These are phyloP conservation scores for Craseonycteris thonglongyai DNA, from an alignment of 2,113 vertebrate species.

Conservation along the genomic window DNA sequence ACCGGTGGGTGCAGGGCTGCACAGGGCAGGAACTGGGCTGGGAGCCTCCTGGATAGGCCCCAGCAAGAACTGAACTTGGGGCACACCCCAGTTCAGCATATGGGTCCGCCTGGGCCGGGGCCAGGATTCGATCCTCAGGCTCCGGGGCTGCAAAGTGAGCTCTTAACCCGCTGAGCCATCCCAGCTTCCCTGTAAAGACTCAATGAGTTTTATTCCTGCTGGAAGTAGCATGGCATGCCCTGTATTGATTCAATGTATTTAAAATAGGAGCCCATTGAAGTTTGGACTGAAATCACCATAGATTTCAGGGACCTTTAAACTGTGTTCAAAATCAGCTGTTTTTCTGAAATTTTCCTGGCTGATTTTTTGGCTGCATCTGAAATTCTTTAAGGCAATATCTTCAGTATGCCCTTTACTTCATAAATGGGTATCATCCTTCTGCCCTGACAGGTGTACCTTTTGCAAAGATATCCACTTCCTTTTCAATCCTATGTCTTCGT, in stretches of 20 bases:
- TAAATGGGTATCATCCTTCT: neutral
- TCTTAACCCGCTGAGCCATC: no score
- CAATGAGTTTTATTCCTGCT: neutral
- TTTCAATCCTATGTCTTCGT: neutral
- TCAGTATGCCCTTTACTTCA: neutral
- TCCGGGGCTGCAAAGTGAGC: no score
- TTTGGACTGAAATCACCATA: neutral
- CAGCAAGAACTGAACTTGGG: no score
- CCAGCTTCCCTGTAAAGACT: no score
- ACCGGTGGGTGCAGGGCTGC: no score
- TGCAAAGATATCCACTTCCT: neutral
- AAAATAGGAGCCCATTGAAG: neutral
- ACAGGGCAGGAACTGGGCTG: no score
- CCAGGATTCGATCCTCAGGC: no score
- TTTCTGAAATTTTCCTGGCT: neutral
- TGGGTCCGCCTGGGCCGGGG: no score
- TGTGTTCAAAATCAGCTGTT: neutral
- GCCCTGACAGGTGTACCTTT: neutral
- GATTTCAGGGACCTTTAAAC: neutral
- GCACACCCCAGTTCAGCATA: no score
- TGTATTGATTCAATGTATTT: neutral
- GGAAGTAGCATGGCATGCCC: neutral
- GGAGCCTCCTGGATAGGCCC: no score
- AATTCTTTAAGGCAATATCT: neutral
- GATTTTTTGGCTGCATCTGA: neutral